Evolutionary conservation across 2,888 invertebrate species (phyloP).

Genomic region (Aphodius granarius): DNA sequence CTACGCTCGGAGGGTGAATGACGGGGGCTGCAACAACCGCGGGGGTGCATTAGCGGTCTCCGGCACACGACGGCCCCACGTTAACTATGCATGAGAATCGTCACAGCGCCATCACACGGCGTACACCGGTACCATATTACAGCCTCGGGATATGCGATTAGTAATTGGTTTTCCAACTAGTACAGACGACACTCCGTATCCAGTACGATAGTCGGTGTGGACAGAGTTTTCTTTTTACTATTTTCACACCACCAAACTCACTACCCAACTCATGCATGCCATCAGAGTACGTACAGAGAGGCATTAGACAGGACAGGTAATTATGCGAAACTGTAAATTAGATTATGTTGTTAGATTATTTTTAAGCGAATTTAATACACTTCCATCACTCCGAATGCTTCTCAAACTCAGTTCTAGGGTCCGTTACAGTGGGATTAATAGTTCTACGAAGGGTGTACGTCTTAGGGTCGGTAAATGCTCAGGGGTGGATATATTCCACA

Average conservation of each 20-base stretch:
- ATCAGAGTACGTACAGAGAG: not conserved
- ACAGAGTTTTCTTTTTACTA: not conserved
- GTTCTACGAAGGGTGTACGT: not conserved
- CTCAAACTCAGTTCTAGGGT: too few relatives aligned
- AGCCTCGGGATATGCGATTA: not conserved
- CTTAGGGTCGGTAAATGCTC: not conserved
- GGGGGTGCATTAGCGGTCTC: not conserved
- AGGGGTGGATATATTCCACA: not conserved
- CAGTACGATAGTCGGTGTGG: not conserved
- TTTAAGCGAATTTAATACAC: too few relatives aligned
- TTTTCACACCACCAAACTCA: not conserved
- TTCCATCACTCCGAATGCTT: too few relatives aligned
- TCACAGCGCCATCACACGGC: not conserved
- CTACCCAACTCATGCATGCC: not conserved
- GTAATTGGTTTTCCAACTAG: not conserved
- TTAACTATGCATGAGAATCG: not conserved
- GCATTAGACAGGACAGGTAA: not conserved
- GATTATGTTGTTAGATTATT: too few relatives aligned
- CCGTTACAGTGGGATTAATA: not conserved
- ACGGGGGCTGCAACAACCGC: not conserved
- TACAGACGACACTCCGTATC: not conserved
- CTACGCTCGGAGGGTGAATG: not conserved
- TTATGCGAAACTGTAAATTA: not conserved
- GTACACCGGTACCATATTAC: not conserved
- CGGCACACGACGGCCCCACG: not conserved